Evolutionary conservation across 2,888 invertebrate genomes (phyloP).

Genomic region (Onchidella celtica): DNA sequence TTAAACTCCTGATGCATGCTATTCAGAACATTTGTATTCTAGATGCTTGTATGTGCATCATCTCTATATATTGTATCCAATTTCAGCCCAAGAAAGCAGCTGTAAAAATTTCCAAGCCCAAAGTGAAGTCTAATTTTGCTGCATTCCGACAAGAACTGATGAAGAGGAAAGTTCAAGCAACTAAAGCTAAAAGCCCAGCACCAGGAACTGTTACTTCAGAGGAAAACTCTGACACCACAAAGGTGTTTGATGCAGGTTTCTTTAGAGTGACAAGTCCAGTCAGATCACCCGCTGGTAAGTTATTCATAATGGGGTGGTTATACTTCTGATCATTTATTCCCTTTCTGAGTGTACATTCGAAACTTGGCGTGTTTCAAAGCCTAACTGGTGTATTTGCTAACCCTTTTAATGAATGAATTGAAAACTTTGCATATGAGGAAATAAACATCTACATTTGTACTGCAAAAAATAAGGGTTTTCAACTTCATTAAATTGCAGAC

Average conservation of each 20-base stretch:
- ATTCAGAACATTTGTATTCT: too few relatives aligned
- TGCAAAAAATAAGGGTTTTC: too few relatives aligned
- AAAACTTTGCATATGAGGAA: too few relatives aligned
- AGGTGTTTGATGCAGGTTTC: constrained; percentile 75
- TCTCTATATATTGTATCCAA: too few relatives aligned
- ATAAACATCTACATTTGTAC: too few relatives aligned
- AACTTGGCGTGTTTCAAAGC: not conserved
- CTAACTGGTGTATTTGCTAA: not conserved
- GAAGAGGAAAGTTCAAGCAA: constrained; percentile 54
- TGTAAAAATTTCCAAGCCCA: constrained; percentile 20
- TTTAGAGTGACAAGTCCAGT: constrained; percentile 74
- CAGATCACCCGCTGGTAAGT: constrained; percentile 54
- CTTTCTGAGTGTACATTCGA: too few relatives aligned
- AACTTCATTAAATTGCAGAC: too few relatives aligned
- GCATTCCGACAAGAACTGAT: constrained; percentile 73
- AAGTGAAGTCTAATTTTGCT: constrained; percentile 73
- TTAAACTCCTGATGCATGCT: too few relatives aligned
- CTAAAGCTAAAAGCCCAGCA: not conserved
- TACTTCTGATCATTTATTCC: too few relatives aligned
- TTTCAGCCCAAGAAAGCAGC: not conserved
- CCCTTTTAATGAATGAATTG: not conserved
- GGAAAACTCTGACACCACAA: constrained; percentile 53
- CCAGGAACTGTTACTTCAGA: not conserved
- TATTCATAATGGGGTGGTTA: too few relatives aligned
- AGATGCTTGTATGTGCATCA: too few relatives aligned